Conservation (phyloP, 2,797 vertebrate genomes). For the Parauchenoglanis ngamensis region DNA sequence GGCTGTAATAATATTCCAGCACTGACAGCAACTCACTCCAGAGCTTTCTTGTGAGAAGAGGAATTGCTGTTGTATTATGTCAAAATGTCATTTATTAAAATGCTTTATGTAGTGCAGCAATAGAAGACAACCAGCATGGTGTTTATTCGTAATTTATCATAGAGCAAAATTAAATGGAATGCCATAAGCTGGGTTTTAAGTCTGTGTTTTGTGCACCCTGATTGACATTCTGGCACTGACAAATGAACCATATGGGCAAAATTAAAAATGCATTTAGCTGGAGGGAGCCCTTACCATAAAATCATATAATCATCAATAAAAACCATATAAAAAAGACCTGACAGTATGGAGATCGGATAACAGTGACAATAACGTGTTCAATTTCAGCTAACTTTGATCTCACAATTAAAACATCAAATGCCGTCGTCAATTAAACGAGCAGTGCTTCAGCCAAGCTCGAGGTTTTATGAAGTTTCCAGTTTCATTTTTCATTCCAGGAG, state of each 20-base stretch:
- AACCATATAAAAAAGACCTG: neutral
- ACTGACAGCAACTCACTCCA: constrained; percentile 9
- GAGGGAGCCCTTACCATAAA: neutral
- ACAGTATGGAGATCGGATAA: neutral
- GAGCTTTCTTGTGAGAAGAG: neutral
- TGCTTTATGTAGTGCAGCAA: neutral
- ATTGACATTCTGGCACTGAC: constrained; percentile 20
- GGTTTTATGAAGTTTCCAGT: constrained; percentile 56
- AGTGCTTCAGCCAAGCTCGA: constrained; percentile 33
- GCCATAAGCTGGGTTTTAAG: neutral
- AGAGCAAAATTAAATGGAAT: neutral
- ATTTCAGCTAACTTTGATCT: constrained; percentile 41
- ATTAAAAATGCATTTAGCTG: neutral
- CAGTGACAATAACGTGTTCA: constrained; percentile 6
- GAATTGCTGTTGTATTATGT: neutral
- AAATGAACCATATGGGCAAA: neutral
- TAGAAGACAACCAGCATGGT: neutral
- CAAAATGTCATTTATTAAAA: neutral
- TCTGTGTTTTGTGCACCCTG: neutral
- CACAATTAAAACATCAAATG: constrained; percentile 23
- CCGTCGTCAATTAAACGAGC: constrained; percentile 29
- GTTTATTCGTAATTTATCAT: neutral
- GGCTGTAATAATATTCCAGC: neutral
- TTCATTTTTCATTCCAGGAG: constrained; percentile 56
- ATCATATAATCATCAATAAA: constrained; percentile 21